Base-by-base conservation (phyloP, 2,888 invertebrate species). In the Chrysina gloriosa region DNA sequence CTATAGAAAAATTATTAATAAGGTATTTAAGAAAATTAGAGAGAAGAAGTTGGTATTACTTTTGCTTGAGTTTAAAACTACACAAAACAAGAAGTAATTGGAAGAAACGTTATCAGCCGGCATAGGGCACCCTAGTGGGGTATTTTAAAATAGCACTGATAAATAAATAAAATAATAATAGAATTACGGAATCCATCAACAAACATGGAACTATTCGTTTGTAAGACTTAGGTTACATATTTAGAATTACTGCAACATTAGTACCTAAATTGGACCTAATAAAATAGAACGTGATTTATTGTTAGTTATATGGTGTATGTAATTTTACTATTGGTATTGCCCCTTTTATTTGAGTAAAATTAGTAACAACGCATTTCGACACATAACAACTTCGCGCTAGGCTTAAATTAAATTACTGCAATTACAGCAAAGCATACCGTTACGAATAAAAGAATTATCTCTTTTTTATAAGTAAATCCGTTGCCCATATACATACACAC, bases 381-480 rank as follows among this genome's bases (percentile, higher is more conserved):
- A 61, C 16, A 45, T 29, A 61, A 61, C 58, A 39, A 23, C 39
- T 58, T 39, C 25, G 11, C 42, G 16, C 27, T 27, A 19, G 16
- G 27, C 27, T 42, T 14, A 61, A 42, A 61, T 42, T 61, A 61
- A 61, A 42, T 42, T 61, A 29, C 39, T 16, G 27, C 42, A 61
- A 61, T 61, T 61, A 61, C 58, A 16, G 16, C 19, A 58, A 27
- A 61, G 42, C 27, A 61, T 11, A 29, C 42, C 58, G 27, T 42
- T 61, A 42, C 58, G 16, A 42, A 61, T 61, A 42, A 42, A 7
- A 27, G 29, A 61, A 61, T 61, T 25, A 27, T 31, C 16, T 42
- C 27, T 42, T 61, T 58, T 58, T 42, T 42, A 27, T 27, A 42
- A 25, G 7, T 61, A 61, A 61, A 61, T 42, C 27, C 25, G 45